phyloP scores from a whole-genome alignment of 2,113 vertebrate genomes.

The Brachionichthys hirsutus region DNA sequence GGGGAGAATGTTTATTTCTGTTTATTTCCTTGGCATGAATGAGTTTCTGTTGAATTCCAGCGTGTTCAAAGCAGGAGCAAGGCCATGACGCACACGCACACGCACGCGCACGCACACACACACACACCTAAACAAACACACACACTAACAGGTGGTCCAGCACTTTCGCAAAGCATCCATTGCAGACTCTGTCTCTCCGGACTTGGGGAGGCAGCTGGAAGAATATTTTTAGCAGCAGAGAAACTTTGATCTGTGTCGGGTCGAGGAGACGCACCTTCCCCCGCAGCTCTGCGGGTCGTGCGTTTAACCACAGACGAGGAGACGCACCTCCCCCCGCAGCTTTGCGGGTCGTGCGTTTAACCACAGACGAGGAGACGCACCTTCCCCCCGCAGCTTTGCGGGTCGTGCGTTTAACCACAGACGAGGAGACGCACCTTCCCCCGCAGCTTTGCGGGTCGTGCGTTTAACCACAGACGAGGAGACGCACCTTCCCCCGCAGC shows the following conservation, averaged over 20 bases:
- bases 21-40: no score
- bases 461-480: background rate
- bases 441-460: no score
- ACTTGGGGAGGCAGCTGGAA: background rate
- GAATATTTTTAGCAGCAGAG: background rate
- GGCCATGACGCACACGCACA: no score
- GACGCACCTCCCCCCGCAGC: no score
- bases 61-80: no score
- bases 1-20: no score
- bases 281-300: background rate
- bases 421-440: constrained; percentile 6
- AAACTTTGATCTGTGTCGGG: background rate
- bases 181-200: background rate
- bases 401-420: no score
- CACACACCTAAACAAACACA: background rate
- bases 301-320: constrained; percentile 14
- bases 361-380: no score
- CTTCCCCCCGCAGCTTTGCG: background rate
- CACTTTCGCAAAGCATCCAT: constrained; percentile 9
- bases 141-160: constrained; percentile 24
- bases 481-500: background rate
- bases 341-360: no score
- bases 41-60: no score
- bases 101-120: no score
- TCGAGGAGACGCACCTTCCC: no score